These are phyloP conservation scores for Acanthornis magna DNA, from an alignment of 2,797 vertebrate genomes.

Conservation along the genomic window DNA sequence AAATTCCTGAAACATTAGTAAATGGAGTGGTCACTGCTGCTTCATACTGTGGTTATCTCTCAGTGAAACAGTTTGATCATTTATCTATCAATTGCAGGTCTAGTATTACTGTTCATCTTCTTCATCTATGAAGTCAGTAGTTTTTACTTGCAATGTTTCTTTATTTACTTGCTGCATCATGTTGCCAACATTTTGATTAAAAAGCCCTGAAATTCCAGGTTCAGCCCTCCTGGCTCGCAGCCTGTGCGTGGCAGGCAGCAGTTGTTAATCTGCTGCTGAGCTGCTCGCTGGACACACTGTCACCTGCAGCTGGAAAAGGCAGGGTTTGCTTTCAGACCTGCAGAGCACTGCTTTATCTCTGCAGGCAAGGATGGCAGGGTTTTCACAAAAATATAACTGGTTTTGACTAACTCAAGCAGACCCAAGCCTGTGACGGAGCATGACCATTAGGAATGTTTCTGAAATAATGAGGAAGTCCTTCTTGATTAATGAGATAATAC, in stretches of 20 bases:
- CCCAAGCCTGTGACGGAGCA: neutral
- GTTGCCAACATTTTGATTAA: neutral
- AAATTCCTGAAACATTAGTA: neutral
- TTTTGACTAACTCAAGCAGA: neutral
- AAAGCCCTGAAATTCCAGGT: neutral
- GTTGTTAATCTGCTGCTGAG: neutral
- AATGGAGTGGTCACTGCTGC: neutral
- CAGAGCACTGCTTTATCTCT: neutral
- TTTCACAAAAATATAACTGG: neutral
- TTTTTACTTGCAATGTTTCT: neutral
- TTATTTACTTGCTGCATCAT: neutral
- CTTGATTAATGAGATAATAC: neutral
- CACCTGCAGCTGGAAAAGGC: neutral
- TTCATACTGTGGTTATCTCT: neutral
- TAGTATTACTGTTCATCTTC: neutral
- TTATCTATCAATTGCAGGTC: neutral
- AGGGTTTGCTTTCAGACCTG: neutral
- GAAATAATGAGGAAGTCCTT: neutral
- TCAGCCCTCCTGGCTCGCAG: neutral
- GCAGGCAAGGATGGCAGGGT: neutral
- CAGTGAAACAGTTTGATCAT: neutral
- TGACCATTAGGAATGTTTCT: neutral
- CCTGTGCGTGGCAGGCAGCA: neutral
- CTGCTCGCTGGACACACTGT: neutral
- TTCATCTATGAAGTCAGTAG: neutral